Percentiles rank a stretch among this genome's conserved stretches.
phyloP scores from a whole-genome alignment of 2,113 vertebrate species.

The Upupa epops region DNA sequence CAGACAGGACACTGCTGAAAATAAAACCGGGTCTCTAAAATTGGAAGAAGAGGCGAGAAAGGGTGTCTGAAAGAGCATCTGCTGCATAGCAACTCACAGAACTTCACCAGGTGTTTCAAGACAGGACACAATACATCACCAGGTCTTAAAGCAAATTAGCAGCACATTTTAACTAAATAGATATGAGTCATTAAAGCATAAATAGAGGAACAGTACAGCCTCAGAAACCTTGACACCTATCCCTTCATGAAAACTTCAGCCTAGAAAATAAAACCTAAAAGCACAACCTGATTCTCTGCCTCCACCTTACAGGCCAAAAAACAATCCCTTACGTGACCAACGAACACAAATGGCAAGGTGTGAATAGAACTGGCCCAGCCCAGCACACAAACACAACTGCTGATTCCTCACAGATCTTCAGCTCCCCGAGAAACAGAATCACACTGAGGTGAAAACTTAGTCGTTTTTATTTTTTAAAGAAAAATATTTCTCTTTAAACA shows the following conservation, averaged over 20 bases:
- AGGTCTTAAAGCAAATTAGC: neutral
- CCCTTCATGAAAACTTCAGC: neutral
- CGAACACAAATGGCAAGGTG: neutral
- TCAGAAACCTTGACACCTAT: neutral
- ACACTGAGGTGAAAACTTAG: neutral
- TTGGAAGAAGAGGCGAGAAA: neutral
- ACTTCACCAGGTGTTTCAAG: neutral
- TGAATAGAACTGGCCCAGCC: neutral
- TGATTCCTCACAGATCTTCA: accelerated
- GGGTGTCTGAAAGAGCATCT: neutral
- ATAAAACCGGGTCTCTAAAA: neutral
- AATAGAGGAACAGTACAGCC: neutral
- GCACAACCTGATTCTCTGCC: neutral
- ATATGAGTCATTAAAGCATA: neutral
- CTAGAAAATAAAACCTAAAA: neutral
- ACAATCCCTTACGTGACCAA: neutral
- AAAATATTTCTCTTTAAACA: conserved; percentile 77
- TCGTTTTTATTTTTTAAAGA: conserved; percentile 75
- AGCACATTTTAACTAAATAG: neutral
- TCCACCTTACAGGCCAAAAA: neutral
- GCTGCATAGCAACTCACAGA: neutral
- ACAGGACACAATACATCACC: neutral
- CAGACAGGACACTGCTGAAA: neutral
- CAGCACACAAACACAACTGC: neutral
- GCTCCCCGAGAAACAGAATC: neutral